These are phyloP conservation scores for Dicyrtoma fusca DNA, from an alignment of 2,888 invertebrate species.

Conservation along the genomic window DNA sequence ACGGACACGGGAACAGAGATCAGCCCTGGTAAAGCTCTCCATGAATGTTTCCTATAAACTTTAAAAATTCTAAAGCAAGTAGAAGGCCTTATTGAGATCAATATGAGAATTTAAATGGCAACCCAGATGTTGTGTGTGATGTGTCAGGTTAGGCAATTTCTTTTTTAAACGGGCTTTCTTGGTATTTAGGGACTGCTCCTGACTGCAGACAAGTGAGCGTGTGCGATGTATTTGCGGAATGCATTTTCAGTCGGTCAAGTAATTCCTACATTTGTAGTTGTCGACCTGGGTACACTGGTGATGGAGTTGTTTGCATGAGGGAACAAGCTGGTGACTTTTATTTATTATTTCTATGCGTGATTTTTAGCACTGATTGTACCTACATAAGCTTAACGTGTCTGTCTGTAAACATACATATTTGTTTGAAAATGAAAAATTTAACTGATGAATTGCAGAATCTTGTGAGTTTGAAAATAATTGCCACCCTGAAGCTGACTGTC, in stretches of 20 bases:
- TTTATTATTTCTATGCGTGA: too few species aligned
- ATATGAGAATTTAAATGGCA: not conserved
- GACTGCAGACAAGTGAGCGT: slow-evolving; percentile 36
- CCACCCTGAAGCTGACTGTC: slow-evolving; percentile 77
- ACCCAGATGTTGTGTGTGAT: not conserved
- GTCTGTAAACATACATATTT: not conserved
- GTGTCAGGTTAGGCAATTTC: not conserved
- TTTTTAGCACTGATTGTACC: too few species aligned
- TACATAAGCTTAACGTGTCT: too few species aligned
- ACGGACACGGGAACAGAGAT: slow-evolving; percentile 40
- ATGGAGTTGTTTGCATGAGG: slow-evolving; percentile 74
- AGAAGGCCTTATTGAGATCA: too few species aligned
- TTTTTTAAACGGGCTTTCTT: too few species aligned
- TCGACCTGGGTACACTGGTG: slow-evolving; percentile 77
- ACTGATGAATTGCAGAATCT: slow-evolving; percentile 38
- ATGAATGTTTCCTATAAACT: too few species aligned
- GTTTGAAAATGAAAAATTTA: not conserved
- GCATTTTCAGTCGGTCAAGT: slow-evolving; percentile 68
- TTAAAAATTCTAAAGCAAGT: too few species aligned
- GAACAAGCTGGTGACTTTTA: slow-evolving; percentile 4
- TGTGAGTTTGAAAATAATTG: slow-evolving; percentile 79
- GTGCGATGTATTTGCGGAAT: slow-evolving; percentile 77
- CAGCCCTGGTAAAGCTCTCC: slow-evolving; percentile 41
- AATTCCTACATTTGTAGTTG: slow-evolving; percentile 73
- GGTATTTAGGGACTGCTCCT: slow-evolving; percentile 30